Evolutionary conservation across 2,113 vertebrate species (phyloP).

Genomic region (Microtus oregoni): DNA sequence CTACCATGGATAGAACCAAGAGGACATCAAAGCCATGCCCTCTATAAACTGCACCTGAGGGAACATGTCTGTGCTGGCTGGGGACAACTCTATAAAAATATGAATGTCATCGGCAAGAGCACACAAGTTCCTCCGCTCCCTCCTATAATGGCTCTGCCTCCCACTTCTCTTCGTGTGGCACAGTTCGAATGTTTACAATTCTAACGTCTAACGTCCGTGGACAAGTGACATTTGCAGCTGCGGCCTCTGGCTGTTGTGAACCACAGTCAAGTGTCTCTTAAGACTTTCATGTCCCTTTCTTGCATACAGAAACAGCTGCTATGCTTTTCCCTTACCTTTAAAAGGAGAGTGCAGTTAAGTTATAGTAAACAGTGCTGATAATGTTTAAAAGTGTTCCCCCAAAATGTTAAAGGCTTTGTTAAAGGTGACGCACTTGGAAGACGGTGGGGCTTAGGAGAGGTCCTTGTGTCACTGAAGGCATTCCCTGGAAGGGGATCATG

Average conservation of each 20-base stretch:
- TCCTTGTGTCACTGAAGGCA: background rate
- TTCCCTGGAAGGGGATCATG: background rate
- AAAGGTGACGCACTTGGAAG: background rate
- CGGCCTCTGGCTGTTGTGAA: background rate
- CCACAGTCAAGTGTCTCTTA: background rate
- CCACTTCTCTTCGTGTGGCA: background rate
- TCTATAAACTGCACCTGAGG: background rate
- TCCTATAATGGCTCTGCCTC: background rate
- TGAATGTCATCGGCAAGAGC: background rate
- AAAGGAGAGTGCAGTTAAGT: background rate
- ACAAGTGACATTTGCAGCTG: background rate
- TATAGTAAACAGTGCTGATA: background rate
- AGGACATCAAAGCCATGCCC: constrained; percentile 28
- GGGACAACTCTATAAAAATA: background rate
- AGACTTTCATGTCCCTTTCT: constrained; percentile 37
- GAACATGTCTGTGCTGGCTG: background rate
- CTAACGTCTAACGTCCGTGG: background rate
- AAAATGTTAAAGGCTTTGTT: background rate
- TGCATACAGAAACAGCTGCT: background rate
- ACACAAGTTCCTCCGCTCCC: background rate
- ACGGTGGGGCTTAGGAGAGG: background rate
- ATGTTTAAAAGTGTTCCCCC: background rate
- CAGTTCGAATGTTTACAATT: constrained; percentile 15
- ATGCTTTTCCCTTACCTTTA: background rate
- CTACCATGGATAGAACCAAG: background rate